phyloP scores from a whole-genome alignment of 2,113 vertebrate species.

The Eptesicus fuscus region DNA sequence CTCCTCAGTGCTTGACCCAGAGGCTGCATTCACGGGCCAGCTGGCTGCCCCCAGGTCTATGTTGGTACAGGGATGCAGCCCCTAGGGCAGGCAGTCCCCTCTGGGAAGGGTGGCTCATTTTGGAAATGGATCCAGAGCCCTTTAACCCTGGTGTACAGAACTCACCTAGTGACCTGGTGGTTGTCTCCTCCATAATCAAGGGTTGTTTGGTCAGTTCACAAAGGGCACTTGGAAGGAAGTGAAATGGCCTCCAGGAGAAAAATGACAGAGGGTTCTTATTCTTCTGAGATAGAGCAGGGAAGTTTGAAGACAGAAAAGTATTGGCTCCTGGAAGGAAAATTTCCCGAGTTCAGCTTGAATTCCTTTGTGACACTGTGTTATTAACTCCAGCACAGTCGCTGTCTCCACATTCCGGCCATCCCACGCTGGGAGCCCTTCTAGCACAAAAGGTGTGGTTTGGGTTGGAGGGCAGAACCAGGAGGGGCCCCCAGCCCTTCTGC shows the following conservation, averaged over 20 bases:
- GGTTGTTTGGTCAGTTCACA: not conserved
- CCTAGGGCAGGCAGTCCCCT: accelerated
- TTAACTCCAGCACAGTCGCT: slow-evolving; percentile 53
- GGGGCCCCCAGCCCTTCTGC: not conserved
- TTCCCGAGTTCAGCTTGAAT: slow-evolving; percentile 64
- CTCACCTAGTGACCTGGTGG: not conserved
- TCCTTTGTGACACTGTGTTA: slow-evolving; percentile 77
- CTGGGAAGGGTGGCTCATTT: not conserved
- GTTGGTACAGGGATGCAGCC: not conserved
- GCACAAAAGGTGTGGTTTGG: slow-evolving; percentile 23
- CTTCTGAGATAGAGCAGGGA: slow-evolving; percentile 33
- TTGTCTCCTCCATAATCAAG: not conserved
- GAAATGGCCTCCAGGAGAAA: not conserved
- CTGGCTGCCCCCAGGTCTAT: not conserved
- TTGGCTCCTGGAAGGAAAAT: slow-evolving; percentile 27
- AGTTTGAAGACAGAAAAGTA: slow-evolving; percentile 34
- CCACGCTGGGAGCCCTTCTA: not conserved
- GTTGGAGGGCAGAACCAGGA: not conserved
- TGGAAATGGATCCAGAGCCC: not conserved
- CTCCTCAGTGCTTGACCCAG: not conserved
- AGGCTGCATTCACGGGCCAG: not conserved
- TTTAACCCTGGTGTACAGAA: not conserved
- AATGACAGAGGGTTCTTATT: slow-evolving; percentile 13
- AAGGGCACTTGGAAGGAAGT: not conserved
- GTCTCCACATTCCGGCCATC: slow-evolving; percentile 59